Evolutionary conservation across 1,140 invertebrate genomes (phyloP).

Genomic region (Drosophila asahinai): DNA sequence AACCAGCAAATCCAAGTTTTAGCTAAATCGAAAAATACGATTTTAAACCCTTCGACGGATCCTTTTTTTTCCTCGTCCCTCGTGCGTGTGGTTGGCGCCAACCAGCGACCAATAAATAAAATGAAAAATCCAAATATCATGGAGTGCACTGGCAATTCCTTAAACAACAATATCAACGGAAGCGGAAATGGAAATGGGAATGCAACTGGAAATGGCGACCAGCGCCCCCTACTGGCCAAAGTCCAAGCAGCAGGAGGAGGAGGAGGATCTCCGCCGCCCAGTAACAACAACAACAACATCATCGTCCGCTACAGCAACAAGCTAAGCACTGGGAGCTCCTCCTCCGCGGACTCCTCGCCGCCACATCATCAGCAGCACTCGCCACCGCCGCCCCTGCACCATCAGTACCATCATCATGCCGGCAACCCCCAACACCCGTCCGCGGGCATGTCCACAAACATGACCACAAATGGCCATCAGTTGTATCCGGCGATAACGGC

Average conservation of each 20-base stretch:
- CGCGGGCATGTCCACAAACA: constrained; percentile 67
- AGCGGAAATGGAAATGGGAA: constrained; percentile 77
- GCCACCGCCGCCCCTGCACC: constrained; percentile 39
- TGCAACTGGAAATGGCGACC: constrained; percentile 63
- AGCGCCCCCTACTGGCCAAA: constrained; percentile 58
- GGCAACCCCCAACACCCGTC: constrained; percentile 38
- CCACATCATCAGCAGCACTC: constrained; percentile 53
- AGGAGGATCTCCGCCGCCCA: constrained; percentile 41
- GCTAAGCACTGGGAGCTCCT: constrained; percentile 51
- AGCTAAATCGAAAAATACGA: constrained; percentile 33
- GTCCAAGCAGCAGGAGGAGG: constrained; percentile 25
- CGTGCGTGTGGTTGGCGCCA: constrained; percentile 59
- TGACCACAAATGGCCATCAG: constrained; percentile 84
- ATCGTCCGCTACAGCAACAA: constrained; percentile 48
- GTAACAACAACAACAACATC: constrained; percentile 31
- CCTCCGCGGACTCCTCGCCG: constrained; percentile 59
- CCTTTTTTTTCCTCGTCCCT: background rate
- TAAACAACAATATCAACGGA: constrained; percentile 76
- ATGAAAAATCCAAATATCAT: constrained; percentile 84
- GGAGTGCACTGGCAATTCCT: constrained; percentile 70
- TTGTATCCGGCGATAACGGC: constrained; percentile 91
- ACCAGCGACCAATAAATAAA: constrained; percentile 73
- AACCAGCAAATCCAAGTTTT: constrained; percentile 58
- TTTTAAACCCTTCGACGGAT: constrained; percentile 8
- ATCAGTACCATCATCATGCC: constrained; percentile 32